Percentiles rank a stretch among this genome's conserved stretches.
Conservation (phyloP, 30 jellyfish, hydroid and myxozoan genomes). For the Hydractinia symbiolongicarpus region DNA sequence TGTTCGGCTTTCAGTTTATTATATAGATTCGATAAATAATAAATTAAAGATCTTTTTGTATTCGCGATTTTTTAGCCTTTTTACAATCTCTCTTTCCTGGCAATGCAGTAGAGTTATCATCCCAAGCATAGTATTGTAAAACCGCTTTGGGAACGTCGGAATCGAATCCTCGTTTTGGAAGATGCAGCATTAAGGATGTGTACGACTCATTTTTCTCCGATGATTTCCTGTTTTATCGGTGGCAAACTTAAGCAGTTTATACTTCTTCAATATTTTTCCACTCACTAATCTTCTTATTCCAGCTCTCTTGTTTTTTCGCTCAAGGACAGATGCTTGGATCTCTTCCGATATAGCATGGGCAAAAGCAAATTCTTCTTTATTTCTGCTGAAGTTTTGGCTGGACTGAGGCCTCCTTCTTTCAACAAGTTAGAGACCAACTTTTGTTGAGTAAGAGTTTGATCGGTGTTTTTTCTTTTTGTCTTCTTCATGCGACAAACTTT, state of each 20-base stretch:
- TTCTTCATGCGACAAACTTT: not conserved
- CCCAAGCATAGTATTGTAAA: not conserved
- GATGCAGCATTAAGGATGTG: not conserved
- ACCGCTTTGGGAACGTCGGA: not conserved
- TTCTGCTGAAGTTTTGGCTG: not conserved
- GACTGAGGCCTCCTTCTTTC: not conserved
- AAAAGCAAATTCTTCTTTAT: not conserved
- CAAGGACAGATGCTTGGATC: not conserved
- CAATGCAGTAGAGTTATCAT: conserved; percentile 8
- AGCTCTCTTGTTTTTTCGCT: not conserved
- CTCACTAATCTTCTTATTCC: not conserved
- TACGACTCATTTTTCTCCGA: not conserved
- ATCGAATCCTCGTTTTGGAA: conserved; percentile 12
- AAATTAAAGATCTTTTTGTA: not conserved
- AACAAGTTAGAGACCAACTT: not conserved
- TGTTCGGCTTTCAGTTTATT: not conserved
- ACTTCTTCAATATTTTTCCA: not conserved
- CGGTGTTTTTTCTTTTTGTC: not conserved
- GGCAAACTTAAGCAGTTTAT: not conserved
- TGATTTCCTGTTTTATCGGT: not conserved
- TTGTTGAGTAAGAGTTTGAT: not conserved
- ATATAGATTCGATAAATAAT: not conserved
- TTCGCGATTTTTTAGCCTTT: not conserved
- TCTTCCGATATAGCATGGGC: not conserved
- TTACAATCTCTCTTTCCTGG: conserved; percentile 19